Evolutionary conservation across 2,888 invertebrate species (phyloP).

Genomic region (Oligia latruncula): DNA sequence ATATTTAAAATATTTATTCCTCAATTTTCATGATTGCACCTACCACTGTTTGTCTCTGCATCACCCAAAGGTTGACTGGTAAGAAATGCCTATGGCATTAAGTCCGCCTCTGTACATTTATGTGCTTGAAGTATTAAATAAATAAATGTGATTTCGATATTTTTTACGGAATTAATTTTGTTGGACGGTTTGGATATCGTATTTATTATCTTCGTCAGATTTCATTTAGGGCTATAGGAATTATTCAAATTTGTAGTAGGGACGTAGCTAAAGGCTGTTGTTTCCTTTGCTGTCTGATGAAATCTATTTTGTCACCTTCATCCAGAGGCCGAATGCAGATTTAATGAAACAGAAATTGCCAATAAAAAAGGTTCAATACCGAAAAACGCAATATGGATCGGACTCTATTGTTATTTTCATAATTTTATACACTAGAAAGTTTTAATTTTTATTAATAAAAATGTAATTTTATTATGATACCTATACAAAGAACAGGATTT

Average conservation of each 20-base stretch:
- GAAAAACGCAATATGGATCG: neutral
- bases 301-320: neutral
- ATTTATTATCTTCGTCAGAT: neutral
- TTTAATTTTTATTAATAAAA: neutral
- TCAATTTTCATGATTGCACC: too few species aligned
- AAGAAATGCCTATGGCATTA: too few species aligned
- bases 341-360: neutral
- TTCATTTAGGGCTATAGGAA: neutral
- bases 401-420: neutral
- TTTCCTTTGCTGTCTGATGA: neutral
- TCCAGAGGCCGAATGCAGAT: neutral
- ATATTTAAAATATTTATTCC: too few species aligned
- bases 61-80: too few species aligned
- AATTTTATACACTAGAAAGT: neutral
- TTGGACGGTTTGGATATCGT: neutral
- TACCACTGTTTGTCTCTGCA: too few species aligned
- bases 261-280: neutral
- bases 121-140: too few species aligned
- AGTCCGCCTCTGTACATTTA: too few species aligned
- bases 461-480: neutral
- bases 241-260: neutral
- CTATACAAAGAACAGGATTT: conserved; percentile 11
- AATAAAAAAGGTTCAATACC: neutral
- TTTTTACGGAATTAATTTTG: conserved; percentile 12
- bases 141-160: conserved; percentile 6